Evolutionary conservation across 2,797 vertebrate genomes (phyloP), one percentile per base, ranked within the genome.

Genomic region (Cuniculus paca): DNA sequence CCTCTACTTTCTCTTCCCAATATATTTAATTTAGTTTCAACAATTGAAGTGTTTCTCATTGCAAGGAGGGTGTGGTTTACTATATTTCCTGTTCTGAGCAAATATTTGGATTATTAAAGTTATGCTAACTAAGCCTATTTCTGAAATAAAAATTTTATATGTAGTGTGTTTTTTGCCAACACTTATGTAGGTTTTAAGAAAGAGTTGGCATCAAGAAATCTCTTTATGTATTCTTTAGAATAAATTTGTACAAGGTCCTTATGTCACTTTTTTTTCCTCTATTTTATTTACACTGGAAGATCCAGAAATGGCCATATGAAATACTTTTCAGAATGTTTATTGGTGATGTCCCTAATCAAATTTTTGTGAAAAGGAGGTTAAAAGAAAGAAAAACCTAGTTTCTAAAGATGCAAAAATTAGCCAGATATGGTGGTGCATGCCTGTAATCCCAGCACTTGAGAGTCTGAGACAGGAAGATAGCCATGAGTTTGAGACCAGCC

Each of bases 41-140:
- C 72, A 88, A 65, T 17, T 56, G 61, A 96, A 90, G 58, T 6
- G 1, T 63, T 81, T 88, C 39, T 94, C 26, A 11, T 60, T 63
- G 24, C 84, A 89, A 36, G 52, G 79, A 95, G 60, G 50, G 7
- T 85, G 65, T 78, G 22, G 70, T 94, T 65, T 31, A 72, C 39
- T 88, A 0, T 20, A 52, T 72, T 90, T 81, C 65, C 65, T 81
- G 50, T 68, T 94, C 82, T 78, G 56, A 75, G 83, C 77, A 97
- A 95, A 94, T 95, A 90, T 88, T 95, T 95, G 48, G 54, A 50
- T 83, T 94, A 80, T 90, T 89, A 58, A 68, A 91, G 52, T 91
- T 80, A 86, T 70, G 16, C 20, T 52, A 56, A 94, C 63, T 63
- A 86, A 95, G 17, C 20, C 42, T 81, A 22, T 87, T 79, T 20